Evolutionary conservation across 2,113 vertebrate genomes (phyloP).

Genomic region (Herpetotheres cachinnans): DNA sequence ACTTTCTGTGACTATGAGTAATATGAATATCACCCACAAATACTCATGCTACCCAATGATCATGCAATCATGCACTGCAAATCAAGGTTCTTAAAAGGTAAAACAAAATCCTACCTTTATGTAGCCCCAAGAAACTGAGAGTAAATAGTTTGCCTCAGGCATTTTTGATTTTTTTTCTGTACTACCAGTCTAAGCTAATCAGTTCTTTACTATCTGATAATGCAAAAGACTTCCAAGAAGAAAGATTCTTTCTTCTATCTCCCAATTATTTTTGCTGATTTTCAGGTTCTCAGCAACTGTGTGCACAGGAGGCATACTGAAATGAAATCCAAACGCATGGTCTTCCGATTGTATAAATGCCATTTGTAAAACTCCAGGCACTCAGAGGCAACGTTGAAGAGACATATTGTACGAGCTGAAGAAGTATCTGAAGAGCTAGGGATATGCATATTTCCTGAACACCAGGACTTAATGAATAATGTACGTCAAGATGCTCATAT

Average conservation of each 20-base stretch:
- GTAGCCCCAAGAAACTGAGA: slow-evolving; percentile 97
- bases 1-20: not conserved
- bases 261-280: slow-evolving; percentile 35
- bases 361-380: slow-evolving; percentile 75
- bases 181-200: slow-evolving; percentile 29
- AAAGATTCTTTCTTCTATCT: not conserved
- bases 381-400: slow-evolving; percentile 61
- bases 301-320: slow-evolving; percentile 54
- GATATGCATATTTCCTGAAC: slow-evolving; percentile 79
- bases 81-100: slow-evolving; percentile 27
- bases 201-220: slow-evolving; percentile 48
- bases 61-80: slow-evolving; percentile 34
- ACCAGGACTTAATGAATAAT: slow-evolving; percentile 84
- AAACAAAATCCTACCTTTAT: slow-evolving; percentile 92
- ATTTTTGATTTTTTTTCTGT: slow-evolving; percentile 75
- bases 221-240: slow-evolving; percentile 17
- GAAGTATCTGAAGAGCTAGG: slow-evolving; percentile 69
- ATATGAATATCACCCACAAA: not conserved
- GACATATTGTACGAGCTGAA: slow-evolving; percentile 59
- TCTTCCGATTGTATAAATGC: slow-evolving; percentile 67
- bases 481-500: slow-evolving; percentile 85
- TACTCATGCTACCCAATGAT: not conserved
- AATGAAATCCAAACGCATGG: slow-evolving; percentile 58
- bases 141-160: slow-evolving; percentile 96
- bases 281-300: slow-evolving; percentile 61